Evolutionary conservation across 2,797 vertebrate genomes (phyloP).

Genomic region (Rhabdomys pumilio): DNA sequence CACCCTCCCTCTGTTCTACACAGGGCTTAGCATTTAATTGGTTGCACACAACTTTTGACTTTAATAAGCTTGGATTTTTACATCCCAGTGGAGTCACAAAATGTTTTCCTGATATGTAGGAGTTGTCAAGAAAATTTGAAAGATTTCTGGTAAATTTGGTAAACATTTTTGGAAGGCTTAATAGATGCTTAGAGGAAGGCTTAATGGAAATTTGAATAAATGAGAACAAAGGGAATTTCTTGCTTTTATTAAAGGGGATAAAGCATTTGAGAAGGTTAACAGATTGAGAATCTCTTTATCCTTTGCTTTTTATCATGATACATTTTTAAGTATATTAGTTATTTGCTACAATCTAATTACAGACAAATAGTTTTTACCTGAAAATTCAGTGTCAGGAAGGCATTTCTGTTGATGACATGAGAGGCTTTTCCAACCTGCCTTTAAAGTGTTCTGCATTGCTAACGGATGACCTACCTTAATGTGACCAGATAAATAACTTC

Average conservation of each 20-base stretch:
- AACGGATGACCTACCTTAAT: neutral
- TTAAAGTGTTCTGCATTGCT: neutral
- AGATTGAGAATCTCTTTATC: conserved; percentile 43
- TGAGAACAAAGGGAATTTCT: conserved; percentile 60
- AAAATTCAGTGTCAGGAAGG: conserved; percentile 4
- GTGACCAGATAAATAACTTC: conserved; percentile 14
- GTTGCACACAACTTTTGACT: conserved; percentile 59
- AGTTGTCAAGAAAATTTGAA: conserved; percentile 25
- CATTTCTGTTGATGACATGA: neutral
- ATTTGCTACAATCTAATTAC: conserved; percentile 9
- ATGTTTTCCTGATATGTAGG: conserved; percentile 38
- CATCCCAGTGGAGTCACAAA: conserved; percentile 39
- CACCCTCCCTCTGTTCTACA: neutral
- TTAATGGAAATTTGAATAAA: conserved; percentile 64
- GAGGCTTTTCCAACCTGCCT: neutral
- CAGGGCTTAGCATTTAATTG: conserved; percentile 42
- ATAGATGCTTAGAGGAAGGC: neutral
- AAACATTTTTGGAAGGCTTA: conserved; percentile 62
- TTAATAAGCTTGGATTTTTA: conserved; percentile 45
- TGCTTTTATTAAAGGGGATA: conserved; percentile 57
- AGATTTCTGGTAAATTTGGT: conserved; percentile 62
- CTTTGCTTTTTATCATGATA: conserved; percentile 41
- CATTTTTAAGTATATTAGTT: conserved; percentile 36
- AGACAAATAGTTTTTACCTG: conserved; percentile 38
- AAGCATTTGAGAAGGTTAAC: conserved; percentile 30